Evolutionary conservation across 2,113 vertebrate species (phyloP), one percentile per base, ranked within the genome.

Genomic region (zebrafish (Danio rerio)): DNA sequence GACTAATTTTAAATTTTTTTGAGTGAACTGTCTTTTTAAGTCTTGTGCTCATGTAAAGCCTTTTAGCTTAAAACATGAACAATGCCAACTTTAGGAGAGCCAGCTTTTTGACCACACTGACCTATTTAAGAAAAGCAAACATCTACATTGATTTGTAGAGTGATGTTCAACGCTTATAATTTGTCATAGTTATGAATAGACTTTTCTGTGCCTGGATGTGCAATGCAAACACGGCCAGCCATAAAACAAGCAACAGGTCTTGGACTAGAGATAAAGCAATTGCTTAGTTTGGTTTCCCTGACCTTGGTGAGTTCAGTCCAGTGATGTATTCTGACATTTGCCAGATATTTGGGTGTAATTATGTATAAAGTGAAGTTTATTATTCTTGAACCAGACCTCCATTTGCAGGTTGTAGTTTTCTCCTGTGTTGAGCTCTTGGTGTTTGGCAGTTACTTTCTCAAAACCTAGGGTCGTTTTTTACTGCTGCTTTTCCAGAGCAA

Each of bases 311-410:
- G 2, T n/a, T 63, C 2, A 50, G 52, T 59, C 40, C 20, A 18
- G 43, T 49, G 49, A 15, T 53, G 49, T 43, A 11, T 15, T 31
- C 49, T 80, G 63, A 80, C 59, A 52, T 59, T 63, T 63, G 40
- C 59, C 62, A 55, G 63, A 55, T 45, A 52, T 16, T 16, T 65
- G 43, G 9, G 56, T 56, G 21, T 59, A 80, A 80, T 70, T 70
- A 69, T 70, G 31, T 50, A 50, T 13, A 9, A 56, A 80, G 52
- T 45, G 11, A 69, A 13, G 63, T 80, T 16, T 69, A 58, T 80
- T 69, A 58, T 80, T 80, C 31, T 58, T 69, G 63, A 80, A 63
- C 78, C 50, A 45, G 2, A 52, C 63, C 13, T 69, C 2, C 21
- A 42, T 16, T 16, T 40, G 43, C 31, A 68, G 31, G 40, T 55